Evolutionary conservation across 1,140 invertebrate species (phyloP).

Genomic region (Drosophila malerkotliana): DNA sequence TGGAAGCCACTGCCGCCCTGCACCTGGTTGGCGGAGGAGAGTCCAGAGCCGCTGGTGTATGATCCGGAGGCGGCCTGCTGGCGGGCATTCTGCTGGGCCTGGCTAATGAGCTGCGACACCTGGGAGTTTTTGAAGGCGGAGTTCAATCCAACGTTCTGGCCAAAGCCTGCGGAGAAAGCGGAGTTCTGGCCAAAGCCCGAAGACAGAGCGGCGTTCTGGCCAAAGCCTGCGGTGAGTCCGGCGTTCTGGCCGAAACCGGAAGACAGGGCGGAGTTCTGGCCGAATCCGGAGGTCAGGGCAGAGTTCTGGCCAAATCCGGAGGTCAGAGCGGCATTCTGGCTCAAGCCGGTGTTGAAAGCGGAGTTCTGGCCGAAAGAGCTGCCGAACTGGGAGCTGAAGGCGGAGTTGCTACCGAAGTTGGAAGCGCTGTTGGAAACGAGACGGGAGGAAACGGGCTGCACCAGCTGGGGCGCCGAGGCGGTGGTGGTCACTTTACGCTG

Average conservation of each 20-base stretch:
- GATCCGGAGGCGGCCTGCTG: constrained; percentile 45
- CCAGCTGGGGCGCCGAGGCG: constrained; percentile 48
- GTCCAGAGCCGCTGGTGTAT: constrained; percentile 23
- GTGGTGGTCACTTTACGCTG: constrained; percentile 63
- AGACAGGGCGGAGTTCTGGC: constrained; percentile 15
- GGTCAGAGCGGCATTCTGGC: constrained; percentile 42
- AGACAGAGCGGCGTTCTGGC: constrained; percentile 2
- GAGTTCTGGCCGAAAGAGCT: constrained; percentile 43
- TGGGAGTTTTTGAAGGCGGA: constrained; percentile 26
- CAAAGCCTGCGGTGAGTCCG: background rate
- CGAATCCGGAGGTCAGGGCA: constrained; percentile 15
- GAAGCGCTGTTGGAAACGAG: constrained; percentile 27
- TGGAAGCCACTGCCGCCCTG: constrained; percentile 46
- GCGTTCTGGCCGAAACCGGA: constrained; percentile 12
- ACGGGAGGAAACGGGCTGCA: constrained; percentile 36
- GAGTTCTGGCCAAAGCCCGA: constrained; percentile 14
- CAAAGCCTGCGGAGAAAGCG: background rate
- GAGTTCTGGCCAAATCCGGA: constrained; percentile 21
- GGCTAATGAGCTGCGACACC: constrained; percentile 54
- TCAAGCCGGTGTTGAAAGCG: constrained; percentile 35
- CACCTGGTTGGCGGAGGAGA: constrained; percentile 29
- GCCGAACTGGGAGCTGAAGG: constrained; percentile 32
- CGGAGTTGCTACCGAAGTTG: constrained; percentile 42
- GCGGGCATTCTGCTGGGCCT: constrained; percentile 55
- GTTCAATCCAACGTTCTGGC: constrained; percentile 5